Conservation (phyloP, 1,140 invertebrate species). For the Drosophila asahinai region DNA sequence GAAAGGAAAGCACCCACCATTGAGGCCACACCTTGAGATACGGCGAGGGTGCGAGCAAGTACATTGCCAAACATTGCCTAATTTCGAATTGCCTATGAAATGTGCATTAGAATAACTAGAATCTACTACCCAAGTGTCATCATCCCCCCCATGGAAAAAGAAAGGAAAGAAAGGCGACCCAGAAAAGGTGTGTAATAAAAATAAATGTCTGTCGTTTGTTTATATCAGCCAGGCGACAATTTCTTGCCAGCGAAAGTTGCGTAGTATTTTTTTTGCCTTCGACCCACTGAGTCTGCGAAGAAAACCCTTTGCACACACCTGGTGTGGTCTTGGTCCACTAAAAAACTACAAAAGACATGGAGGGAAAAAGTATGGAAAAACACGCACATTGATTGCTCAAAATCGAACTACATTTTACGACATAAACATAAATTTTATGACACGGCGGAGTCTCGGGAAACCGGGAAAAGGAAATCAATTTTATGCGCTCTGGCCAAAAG, state of each 20-base stretch:
- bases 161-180: conserved; percentile 5
- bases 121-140: conserved; percentile 66
- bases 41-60: conserved; percentile 32
- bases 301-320: conserved; percentile 54
- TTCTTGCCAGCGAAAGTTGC: conserved; percentile 29
- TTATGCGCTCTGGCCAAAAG: conserved; percentile 78
- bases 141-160: conserved; percentile 18
- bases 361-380: conserved; percentile 13
- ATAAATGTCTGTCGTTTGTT: conserved; percentile 85
- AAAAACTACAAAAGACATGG: conserved; percentile 17
- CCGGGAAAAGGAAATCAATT: conserved; percentile 79
- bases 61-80: conserved; percentile 82
- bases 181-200: conserved; percentile 84
- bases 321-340: conserved; percentile 47
- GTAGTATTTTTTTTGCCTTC: conserved; percentile 27
- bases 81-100: conserved; percentile 85
- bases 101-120: conserved; percentile 85
- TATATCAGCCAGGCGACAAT: conserved; percentile 82
- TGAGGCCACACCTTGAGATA: conserved; percentile 58
- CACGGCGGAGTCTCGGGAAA: conserved; percentile 38
- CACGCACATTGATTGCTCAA: conserved; percentile 38
- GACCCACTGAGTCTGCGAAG: conserved; percentile 4
- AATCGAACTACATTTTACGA: conserved; percentile 83
- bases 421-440: conserved; percentile 85
- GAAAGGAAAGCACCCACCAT: conserved; percentile 20